Evolutionary conservation across 2,888 invertebrate genomes (phyloP), one percentile per base, ranked within the genome.

Genomic region (Lacanobia oleracea): DNA sequence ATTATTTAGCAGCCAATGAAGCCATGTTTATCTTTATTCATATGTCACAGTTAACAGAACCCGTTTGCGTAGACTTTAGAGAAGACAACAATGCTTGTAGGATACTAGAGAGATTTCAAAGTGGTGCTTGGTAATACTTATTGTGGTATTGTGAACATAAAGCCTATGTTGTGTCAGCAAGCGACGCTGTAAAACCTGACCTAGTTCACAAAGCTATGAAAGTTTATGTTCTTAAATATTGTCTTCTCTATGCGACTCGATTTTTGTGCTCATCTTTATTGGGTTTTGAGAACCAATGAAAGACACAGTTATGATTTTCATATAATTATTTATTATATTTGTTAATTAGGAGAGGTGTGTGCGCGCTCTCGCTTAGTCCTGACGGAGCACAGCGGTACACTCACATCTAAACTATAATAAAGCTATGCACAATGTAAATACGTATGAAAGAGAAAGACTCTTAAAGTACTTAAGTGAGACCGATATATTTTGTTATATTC

Each of bases 111-210:
- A 74, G 76, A 77, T 83, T 73, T 75, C 67, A 79, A 79, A 70
- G 71, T 9, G 71, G 57, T 67, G 51, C 56, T 75, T 75, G 51
- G 60, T 59, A 69, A 72, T 86, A 85, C 88, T 88, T 88, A 85
- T 87, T 75, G 67, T 66, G 37, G 62, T 74, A 84, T 85, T 88
- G 82, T 87, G 61, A 64, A 27, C 27, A 54, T 79, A 77, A 72
- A 72, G 57, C 48, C 50, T 56, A 67, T 65, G 61, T 0, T 54
- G 65, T 59, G 71, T 18, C 40, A 63, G 63, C n/a, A 75, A 70
- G 67, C 69, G 48, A 75, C 21, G 71, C 62, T 65, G 27, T 70
- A 62, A 57, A 69, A 65, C 50, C 14, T 69, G 65, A 57, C 71
- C 75, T 61, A 63, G 54, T 64, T 60, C 14, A 54, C 61, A 45